Conservation (phyloP, 2,888 invertebrate genomes). For the Osedax fenrisi region DNA sequence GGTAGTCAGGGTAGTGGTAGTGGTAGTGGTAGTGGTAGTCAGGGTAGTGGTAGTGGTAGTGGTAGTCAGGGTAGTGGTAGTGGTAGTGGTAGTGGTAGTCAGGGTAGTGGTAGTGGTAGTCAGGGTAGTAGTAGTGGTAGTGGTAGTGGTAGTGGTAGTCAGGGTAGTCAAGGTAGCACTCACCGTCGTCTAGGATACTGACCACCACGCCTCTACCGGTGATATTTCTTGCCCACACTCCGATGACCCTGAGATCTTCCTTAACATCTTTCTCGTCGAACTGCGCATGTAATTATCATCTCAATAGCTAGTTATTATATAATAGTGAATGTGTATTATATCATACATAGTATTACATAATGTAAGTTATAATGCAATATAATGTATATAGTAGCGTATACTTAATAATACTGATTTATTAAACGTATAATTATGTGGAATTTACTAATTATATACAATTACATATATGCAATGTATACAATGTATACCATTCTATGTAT, state of each 20-base stretch:
- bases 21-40: neutral
- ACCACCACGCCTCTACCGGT: conserved; percentile 70
- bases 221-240: conserved; percentile 67
- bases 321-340: too few relatives aligned
- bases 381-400: too few relatives aligned
- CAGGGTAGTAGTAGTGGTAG: neutral
- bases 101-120: neutral
- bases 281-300: too few relatives aligned
- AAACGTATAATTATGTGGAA: too few relatives aligned
- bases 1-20: neutral
- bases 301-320: too few relatives aligned
- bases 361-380: too few relatives aligned
- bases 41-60: neutral
- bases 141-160: neutral
- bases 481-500: too few relatives aligned
- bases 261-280: conserved; percentile 49
- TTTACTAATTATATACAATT: too few relatives aligned
- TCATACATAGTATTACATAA: too few relatives aligned
- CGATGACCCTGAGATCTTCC: conserved; percentile 68
- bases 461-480: too few relatives aligned
- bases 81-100: neutral
- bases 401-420: too few relatives aligned
- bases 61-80: neutral
- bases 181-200: conserved; percentile 74
- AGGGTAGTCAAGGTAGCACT: neutral